phyloP scores from a whole-genome alignment of 2,113 vertebrate genomes.

The Caloenas nicobarica region DNA sequence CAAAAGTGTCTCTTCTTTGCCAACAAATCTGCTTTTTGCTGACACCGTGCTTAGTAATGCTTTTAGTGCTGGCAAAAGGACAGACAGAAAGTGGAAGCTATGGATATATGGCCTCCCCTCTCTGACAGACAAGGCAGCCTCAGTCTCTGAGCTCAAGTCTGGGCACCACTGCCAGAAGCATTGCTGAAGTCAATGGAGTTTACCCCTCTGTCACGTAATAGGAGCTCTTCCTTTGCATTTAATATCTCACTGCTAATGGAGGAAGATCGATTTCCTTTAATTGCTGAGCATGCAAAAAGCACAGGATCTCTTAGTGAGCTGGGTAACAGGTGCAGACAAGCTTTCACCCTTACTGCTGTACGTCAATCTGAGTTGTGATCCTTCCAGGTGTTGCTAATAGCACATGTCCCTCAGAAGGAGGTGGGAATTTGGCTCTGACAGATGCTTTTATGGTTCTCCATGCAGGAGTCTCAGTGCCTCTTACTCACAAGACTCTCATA shows the following conservation, averaged over 20 bases:
- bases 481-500: background rate
- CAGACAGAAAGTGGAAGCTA: background rate
- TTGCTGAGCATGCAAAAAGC: background rate
- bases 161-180: background rate
- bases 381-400: background rate
- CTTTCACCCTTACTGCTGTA: background rate
- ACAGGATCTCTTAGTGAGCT: background rate
- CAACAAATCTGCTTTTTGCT: background rate
- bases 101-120: rapidly evolving
- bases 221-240: background rate
- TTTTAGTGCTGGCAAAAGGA: background rate
- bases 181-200: background rate
- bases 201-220: rapidly evolving
- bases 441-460: background rate
- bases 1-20: background rate
- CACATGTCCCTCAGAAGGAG: background rate
- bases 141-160: background rate
- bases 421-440: background rate
- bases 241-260: background rate
- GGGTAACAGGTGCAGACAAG: background rate
- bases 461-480: background rate
- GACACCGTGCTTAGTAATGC: background rate
- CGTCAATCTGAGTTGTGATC: background rate
- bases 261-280: background rate
- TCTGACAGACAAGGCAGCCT: background rate